Conservation (phyloP, 2,888 invertebrate species). For the Polietes domitor region DNA sequence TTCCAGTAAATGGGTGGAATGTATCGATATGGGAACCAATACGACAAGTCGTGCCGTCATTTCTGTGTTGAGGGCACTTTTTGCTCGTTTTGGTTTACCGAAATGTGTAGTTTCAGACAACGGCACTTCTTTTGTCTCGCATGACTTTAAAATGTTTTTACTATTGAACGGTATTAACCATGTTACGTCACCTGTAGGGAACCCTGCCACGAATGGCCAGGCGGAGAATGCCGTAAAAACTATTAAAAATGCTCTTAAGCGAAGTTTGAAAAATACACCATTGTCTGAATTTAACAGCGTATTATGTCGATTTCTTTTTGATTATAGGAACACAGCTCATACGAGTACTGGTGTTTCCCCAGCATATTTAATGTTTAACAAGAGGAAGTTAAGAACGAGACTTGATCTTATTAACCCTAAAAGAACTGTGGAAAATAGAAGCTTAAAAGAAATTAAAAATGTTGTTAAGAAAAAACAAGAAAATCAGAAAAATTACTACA, state of each 20-base stretch:
- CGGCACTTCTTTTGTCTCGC: conserved; percentile 68
- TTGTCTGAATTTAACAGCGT: conserved; percentile 53
- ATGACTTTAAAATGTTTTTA: conserved; percentile 67
- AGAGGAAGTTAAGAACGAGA: conserved; percentile 29
- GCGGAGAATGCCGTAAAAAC: conserved; percentile 63
- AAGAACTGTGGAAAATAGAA: conserved; percentile 44
- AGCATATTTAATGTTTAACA: conserved; percentile 34
- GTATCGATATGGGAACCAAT: conserved; percentile 47
- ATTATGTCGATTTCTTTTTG: conserved; percentile 61
- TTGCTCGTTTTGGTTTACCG: conserved; percentile 70
- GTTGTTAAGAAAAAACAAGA: conserved; percentile 38
- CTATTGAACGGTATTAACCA: conserved; percentile 60
- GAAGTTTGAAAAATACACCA: conserved; percentile 46
- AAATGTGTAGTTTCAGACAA: conserved; percentile 69
- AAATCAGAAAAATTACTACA: conserved; percentile 39
- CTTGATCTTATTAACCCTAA: conserved; percentile 47
- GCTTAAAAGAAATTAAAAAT: conserved; percentile 8
- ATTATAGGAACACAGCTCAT: conserved; percentile 61
- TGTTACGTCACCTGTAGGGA: conserved; percentile 54
- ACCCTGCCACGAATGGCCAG: conserved; percentile 61
- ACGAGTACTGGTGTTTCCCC: conserved; percentile 52
- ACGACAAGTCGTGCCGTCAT: conserved; percentile 43
- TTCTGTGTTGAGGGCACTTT: conserved; percentile 51
- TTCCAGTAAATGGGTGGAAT: conserved; percentile 69
- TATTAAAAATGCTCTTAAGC: conserved; percentile 60